Base-by-base conservation (phyloP, 1,140 invertebrate genomes). In the Diorhabda carinulata region DNA sequence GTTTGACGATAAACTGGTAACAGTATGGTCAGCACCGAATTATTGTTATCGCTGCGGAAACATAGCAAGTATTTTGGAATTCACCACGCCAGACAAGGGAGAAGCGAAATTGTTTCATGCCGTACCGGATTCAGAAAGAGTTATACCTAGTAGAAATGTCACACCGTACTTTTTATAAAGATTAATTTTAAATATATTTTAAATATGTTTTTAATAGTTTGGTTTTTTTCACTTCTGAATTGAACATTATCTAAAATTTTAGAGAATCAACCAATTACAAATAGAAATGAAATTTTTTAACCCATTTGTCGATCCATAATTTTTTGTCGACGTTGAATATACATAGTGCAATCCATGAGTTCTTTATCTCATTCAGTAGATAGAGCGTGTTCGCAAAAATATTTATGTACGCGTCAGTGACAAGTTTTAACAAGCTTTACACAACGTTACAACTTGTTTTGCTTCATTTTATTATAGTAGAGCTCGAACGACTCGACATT, bases 21-120 rank as follows among this genome's bases (percentile, higher is more conserved):
- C 96, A 3, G 93, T 98, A 3, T 98, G 96, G 96, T 98, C 95
- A 43, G 97, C 95, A 8, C 96, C 95, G 1, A 98, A 98, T 83
- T 97, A 98, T 81, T 98, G 95, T 83, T 98, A 98, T 82, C 88
- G 95, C 58, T 97, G 95, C 80, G 95, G 95, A 43, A 98, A 98
- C 79, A 88, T 96, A 61, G 95, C 96, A 44, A 94, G 95, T 70
- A 96, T 98, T 76, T 82, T 98, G 71, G 88, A 91, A 80, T 95
- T 97, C 77, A 86, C 87, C 52, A 88, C 89, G 69, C 88, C 91
- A 3, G 90, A 94, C 70, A 87, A 90, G 72, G 87, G 90, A 75
- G 88, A 90, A 75, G 86, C 94, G 40, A 94, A 96, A 83, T 85
- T 98, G 73, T 99, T 99, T 82, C 84, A 92, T 71, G 97, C 97